These are phyloP conservation scores for Troides aeacus DNA, from an alignment of 2,888 invertebrate genomes.

Conservation along the genomic window DNA sequence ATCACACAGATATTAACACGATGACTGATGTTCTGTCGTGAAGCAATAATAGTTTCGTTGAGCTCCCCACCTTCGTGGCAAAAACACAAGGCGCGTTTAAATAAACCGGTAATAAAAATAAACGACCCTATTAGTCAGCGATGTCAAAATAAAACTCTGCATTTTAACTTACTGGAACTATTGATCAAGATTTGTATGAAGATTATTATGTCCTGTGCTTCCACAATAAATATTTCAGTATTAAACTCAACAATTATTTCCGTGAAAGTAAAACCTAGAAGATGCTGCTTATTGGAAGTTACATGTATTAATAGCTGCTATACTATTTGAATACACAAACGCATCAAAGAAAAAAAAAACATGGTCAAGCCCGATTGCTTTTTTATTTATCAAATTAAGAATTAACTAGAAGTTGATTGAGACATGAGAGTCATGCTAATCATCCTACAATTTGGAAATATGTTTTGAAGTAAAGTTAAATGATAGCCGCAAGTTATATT, in stretches of 20 bases:
- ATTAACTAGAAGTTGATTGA: too few relatives aligned
- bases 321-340: too few relatives aligned
- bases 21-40: conserved; percentile 75
- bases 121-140: conserved; percentile 76
- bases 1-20: conserved; percentile 66
- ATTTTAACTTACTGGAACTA: conserved; percentile 57
- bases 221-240: neutral
- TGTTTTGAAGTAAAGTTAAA: too few relatives aligned
- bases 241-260: neutral
- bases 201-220: conserved; percentile 5
- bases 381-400: too few relatives aligned
- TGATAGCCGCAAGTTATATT: too few relatives aligned
- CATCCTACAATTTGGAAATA: too few relatives aligned
- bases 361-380: too few relatives aligned
- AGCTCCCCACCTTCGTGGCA: conserved; percentile 57
- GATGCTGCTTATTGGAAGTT: neutral
- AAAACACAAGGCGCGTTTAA: conserved; percentile 65
- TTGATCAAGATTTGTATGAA: conserved; percentile 36
- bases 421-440: too few relatives aligned
- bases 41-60: conserved; percentile 68
- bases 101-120: conserved; percentile 76
- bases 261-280: neutral
- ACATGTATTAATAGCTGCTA: too few relatives aligned
- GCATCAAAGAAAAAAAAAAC: too few relatives aligned
- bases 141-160: conserved; percentile 74